A percentile compares a stretch with the other conserved stretches of the same genome.
Evolutionary conservation across 2,888 invertebrate genomes (phyloP).

Genomic region (Harmothoe impar): DNA sequence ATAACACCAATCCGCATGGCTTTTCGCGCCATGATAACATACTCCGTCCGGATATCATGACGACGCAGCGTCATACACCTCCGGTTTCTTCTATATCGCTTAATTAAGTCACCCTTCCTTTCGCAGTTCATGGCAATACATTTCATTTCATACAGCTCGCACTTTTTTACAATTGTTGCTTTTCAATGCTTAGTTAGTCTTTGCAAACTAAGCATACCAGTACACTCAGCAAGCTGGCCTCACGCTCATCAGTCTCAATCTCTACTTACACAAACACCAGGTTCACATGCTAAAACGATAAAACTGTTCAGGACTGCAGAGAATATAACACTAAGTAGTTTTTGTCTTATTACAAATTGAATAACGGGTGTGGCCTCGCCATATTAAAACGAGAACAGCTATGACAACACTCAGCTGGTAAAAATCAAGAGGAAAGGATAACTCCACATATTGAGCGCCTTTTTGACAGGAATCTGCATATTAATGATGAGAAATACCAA

Average conservation of each 20-base stretch:
- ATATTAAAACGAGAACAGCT: constrained; percentile 54
- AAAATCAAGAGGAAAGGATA: constrained; percentile 41
- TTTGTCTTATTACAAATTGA: constrained; percentile 1
- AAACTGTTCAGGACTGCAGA: background rate
- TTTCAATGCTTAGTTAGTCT: background rate
- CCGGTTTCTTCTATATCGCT: background rate
- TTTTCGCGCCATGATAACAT: background rate
- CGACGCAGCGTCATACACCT: background rate
- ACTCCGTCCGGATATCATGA: background rate
- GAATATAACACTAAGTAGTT: background rate
- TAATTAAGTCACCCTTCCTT: constrained; percentile 4
- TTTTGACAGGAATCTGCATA: background rate
- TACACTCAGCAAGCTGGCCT: constrained; percentile 14
- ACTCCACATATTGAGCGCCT: constrained; percentile 35
- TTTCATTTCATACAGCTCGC: constrained; percentile 16
- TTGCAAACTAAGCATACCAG: background rate
- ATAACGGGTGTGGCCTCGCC: constrained; percentile 29
- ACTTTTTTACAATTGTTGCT: constrained; percentile 23
- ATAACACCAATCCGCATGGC: background rate
- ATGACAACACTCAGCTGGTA: constrained; percentile 54
- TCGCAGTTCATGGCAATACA: background rate
- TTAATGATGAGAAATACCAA: constrained; percentile 39
- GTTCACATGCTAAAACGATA: constrained; percentile 46
- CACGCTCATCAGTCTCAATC: background rate
- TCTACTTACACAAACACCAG: constrained; percentile 9